Percentiles rank a stretch among this genome's conserved stretches.
phyloP scores from a whole-genome alignment of 1,140 invertebrate genomes.

The Laodelphax striatellus region DNA sequence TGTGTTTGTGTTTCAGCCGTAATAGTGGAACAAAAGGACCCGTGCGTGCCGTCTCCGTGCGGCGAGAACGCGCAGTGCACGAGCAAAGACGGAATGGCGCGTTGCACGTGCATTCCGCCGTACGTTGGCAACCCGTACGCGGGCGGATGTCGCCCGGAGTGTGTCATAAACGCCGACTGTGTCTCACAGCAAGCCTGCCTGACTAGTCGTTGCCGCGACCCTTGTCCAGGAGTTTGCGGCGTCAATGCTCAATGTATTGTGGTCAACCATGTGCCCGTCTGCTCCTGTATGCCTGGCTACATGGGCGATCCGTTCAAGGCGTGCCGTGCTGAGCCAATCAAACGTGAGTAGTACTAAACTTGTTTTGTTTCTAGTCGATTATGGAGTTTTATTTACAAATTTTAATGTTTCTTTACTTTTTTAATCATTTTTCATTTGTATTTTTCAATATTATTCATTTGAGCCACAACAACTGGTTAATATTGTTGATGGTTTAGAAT shows the following conservation, averaged over 20 bases:
- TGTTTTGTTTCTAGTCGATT: no score
- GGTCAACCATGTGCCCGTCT: conserved; percentile 68
- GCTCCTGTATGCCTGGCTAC: conserved; percentile 59
- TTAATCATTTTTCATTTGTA: no score
- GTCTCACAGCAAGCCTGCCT: conserved; percentile 64
- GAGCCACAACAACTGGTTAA: no score
- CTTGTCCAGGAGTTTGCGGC: conserved; percentile 75
- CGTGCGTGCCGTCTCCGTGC: conserved; percentile 70
- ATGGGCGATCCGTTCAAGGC: conserved; percentile 71
- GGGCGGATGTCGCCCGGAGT: conserved; percentile 55
- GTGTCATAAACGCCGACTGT: conserved; percentile 67
- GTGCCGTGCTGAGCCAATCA: conserved; percentile 47
- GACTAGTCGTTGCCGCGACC: conserved; percentile 73
- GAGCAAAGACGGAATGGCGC: conserved; percentile 48
- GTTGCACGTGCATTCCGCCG: conserved; percentile 71
- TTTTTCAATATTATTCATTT: no score
- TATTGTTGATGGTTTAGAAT: no score
- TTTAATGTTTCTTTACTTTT: no score
- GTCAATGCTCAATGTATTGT: conserved; percentile 64
- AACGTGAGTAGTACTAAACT: conserved; percentile 46
- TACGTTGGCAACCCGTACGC: conserved; percentile 52
- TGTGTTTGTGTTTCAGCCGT: conserved; percentile 21
- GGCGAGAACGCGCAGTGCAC: conserved; percentile 67
- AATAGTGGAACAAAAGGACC: conserved; percentile 37
- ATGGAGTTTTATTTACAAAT: no score